phyloP scores from a whole-genome alignment of 1,140 invertebrate genomes.

The Calephelis virginiensis region DNA sequence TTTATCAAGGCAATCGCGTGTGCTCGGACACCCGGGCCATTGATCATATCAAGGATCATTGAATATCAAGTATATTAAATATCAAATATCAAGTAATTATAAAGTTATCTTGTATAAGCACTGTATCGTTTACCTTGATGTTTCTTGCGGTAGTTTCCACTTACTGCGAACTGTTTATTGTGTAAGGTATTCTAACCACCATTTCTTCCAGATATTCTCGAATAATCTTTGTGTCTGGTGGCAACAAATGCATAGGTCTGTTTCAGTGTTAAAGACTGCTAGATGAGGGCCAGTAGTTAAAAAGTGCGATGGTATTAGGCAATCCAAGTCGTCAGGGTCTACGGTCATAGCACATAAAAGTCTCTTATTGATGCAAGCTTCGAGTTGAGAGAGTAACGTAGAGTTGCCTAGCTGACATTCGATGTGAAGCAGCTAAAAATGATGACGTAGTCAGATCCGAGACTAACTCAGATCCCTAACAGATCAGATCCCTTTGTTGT shows the following conservation, averaged over 20 bases:
- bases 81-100: too few species aligned
- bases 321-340: conserved; percentile 16
- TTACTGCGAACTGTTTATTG: conserved; percentile 19
- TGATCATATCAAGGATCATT: too few species aligned
- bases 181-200: conserved; percentile 21
- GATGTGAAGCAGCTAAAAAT: conserved; percentile 39
- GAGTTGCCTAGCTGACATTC: too few species aligned
- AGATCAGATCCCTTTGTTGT: not conserved
- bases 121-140: conserved; percentile 22
- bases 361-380: conserved; percentile 17
- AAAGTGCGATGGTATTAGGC: conserved; percentile 18
- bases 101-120: conserved; percentile 23
- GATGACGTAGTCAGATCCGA: conserved; percentile 5
- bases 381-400: conserved; percentile 12
- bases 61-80: too few species aligned
- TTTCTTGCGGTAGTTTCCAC: conserved; percentile 19
- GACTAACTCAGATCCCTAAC: too few species aligned
- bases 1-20: too few species aligned
- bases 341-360: conserved; percentile 15
- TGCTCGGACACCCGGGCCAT: too few species aligned
- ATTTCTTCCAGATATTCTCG: conserved; percentile 22
- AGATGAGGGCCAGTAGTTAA: conserved; percentile 15
- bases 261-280: conserved; percentile 5
- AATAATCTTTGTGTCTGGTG: conserved; percentile 19
- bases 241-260: conserved; percentile 13